These are phyloP conservation scores for Acanthurus leucopareius DNA, from an alignment of 2,797 vertebrate genomes.

Conservation along the genomic window DNA sequence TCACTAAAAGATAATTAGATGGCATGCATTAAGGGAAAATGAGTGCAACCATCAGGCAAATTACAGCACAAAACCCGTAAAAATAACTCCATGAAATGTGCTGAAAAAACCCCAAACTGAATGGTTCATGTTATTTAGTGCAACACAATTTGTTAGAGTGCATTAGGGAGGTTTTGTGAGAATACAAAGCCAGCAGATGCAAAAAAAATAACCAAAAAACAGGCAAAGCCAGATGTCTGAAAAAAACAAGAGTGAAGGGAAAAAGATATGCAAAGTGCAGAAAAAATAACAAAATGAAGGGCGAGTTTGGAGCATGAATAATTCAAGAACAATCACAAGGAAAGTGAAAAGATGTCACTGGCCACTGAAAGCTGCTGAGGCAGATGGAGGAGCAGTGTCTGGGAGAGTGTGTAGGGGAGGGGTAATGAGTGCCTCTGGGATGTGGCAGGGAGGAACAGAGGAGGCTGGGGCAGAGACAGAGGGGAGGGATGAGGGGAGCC, in stretches of 20 bases:
- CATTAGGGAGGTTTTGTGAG: neutral
- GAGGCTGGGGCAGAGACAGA: constrained; percentile 43
- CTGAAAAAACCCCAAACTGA: neutral
- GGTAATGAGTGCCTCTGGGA: constrained; percentile 60
- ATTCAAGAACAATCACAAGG: constrained; percentile 71
- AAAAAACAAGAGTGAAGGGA: constrained; percentile 20
- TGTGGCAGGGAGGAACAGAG: constrained; percentile 43
- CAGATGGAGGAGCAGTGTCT: constrained; percentile 55
- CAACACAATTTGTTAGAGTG: neutral
- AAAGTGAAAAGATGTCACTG: constrained; percentile 70
- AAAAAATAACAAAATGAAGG: constrained; percentile 36
- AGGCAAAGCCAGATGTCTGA: constrained; percentile 14
- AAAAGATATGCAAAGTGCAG: neutral
- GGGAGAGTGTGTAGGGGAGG: constrained; percentile 39
- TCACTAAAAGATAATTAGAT: neutral
- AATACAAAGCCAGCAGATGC: neutral
- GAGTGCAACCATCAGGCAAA: neutral
- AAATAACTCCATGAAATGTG: neutral
- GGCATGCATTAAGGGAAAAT: neutral
- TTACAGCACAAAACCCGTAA: neutral
- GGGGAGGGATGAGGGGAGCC: constrained; percentile 5
- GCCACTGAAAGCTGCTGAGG: constrained; percentile 57
- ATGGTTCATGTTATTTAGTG: neutral
- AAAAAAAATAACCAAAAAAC: constrained; percentile 4
- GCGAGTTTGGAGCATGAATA: constrained; percentile 69